Percentiles rank a stretch among this genome's conserved stretches.
Conservation (phyloP, 1,140 invertebrate genomes). For the Trachelipus rathkii region DNA sequence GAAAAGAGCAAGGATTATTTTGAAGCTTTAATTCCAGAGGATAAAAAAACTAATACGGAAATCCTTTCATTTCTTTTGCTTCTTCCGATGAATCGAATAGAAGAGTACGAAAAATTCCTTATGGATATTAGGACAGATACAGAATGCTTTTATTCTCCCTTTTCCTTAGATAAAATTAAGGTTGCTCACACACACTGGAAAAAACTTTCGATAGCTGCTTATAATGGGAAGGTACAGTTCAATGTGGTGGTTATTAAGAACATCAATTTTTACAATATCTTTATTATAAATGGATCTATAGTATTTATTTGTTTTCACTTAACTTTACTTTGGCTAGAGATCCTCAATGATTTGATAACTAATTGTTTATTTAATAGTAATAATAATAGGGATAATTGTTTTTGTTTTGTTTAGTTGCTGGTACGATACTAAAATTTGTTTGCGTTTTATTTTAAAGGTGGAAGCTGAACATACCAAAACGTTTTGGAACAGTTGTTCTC, state of each 20-base stretch:
- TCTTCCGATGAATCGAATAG: slow-evolving; percentile 21
- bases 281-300: too few species aligned
- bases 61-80: slow-evolving; percentile 14
- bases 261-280: too few species aligned
- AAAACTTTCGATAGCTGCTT: slow-evolving; percentile 59
- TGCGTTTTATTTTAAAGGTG: slow-evolving; percentile 47
- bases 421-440: neutral
- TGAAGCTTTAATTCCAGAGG: neutral
- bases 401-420: neutral
- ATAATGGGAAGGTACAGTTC: slow-evolving; percentile 51
- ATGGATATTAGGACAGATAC: slow-evolving; percentile 11
- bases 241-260: too few species aligned
- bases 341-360: too few species aligned
- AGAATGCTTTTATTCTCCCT: slow-evolving; percentile 25
- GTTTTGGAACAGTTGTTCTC: slow-evolving; percentile 67
- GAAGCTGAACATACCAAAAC: slow-evolving; percentile 65
- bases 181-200: slow-evolving; percentile 58
- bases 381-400: too few species aligned
- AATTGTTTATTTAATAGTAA: too few species aligned
- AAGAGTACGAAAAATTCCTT: slow-evolving; percentile 29
- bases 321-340: too few species aligned
- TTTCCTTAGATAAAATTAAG: slow-evolving; percentile 33
- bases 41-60: neutral
- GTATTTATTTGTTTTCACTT: too few species aligned
- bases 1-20: neutral